Conservation (phyloP, 30 jellyfish, hydroid and myxozoan genomes). For the Clytia hemisphaerica region DNA sequence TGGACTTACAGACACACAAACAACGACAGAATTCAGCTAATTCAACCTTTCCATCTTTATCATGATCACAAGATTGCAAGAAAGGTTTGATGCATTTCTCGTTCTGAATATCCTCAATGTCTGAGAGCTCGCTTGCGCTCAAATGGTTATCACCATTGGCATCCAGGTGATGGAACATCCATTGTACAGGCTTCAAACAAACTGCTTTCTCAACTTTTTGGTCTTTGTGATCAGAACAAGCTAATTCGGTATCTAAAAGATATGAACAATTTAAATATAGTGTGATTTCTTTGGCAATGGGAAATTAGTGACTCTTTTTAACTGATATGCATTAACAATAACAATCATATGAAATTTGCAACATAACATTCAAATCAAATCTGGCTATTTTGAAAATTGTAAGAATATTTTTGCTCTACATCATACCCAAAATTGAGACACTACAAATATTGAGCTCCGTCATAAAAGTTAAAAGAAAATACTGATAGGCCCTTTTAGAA, state of each 20-base stretch:
- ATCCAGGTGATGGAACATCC: constrained; percentile 93
- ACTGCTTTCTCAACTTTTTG: constrained; percentile 53
- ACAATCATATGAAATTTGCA: no score
- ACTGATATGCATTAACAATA: no score
- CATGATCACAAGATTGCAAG: constrained; percentile 67
- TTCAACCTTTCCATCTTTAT: constrained; percentile 65
- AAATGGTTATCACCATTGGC: constrained; percentile 40
- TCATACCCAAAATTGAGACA: no score
- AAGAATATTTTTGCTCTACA: no score
- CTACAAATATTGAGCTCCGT: no score
- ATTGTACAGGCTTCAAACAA: constrained; percentile 82
- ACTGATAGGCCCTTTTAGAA: no score
- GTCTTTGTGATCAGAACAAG: constrained; percentile 50
- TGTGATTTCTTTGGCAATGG: no score
- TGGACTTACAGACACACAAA: constrained; percentile 74
- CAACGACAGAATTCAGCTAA: constrained; percentile 76
- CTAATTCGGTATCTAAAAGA: constrained; percentile 53
- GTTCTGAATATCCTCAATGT: constrained; percentile 45
- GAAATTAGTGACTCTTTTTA: no score
- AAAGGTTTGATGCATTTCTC: constrained; percentile 86
- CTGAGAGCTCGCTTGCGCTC: constrained; percentile 49
- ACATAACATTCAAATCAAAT: no score
- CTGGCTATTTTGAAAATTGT: no score
- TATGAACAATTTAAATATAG: not conserved
- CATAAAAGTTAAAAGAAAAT: no score